Base-by-base conservation (phyloP, 2,797 vertebrate genomes). In the Bufotes viridis region DNA sequence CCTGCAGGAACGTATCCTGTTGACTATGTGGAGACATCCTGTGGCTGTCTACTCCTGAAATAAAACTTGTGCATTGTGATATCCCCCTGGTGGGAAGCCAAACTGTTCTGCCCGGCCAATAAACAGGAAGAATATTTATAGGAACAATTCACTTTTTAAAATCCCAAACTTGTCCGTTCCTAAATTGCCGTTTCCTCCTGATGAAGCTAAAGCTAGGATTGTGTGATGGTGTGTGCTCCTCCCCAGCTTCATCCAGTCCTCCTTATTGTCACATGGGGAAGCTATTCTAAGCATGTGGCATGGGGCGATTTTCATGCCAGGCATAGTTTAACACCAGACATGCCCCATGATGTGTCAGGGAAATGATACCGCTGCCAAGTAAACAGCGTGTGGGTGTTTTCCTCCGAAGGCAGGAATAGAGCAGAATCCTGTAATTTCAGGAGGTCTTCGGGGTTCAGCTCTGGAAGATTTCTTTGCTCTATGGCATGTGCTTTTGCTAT, bases 51-150 rank as follows among this genome's bases (percentile, higher is more conserved):
- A 55, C n/a, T 78, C 72, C 84, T 70, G 24, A 82, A 87, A 87
- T 72, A 89, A 86, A 72, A 26, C 55, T 11, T 22, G 34, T 22
- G n/a, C 65, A 81, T 78, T 86, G 63, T 85, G 78, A 81, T 74
- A 18, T 74, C 9, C 49, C 75, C 24, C 57, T n/a, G 75, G 14
- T 17, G 14, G 82, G 58, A 81, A 57, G 58, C 29, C 78, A 69
- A 61, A 63, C 81, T 86, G 70, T 72, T 87, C 65, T 82, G 20
- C 61, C 49, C 63, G 53, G 26, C 74, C 24, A n/a, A 82, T 86
- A 87, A 83, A 83, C 88, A 89, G 88, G 88, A 87, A 89, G 88
- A 85, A 42, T 86, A 76, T 82, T 85, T 85, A 79, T 85, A 89
- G 69, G 24, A 74, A 76, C 63, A 6, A 5, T 88, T 85, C 80